A percentile compares a stretch with the other conserved stretches of the same genome.
Conservation (phyloP, 53 echinoderm and acorn worm genomes). For the Temnopleurus reevesii region DNA sequence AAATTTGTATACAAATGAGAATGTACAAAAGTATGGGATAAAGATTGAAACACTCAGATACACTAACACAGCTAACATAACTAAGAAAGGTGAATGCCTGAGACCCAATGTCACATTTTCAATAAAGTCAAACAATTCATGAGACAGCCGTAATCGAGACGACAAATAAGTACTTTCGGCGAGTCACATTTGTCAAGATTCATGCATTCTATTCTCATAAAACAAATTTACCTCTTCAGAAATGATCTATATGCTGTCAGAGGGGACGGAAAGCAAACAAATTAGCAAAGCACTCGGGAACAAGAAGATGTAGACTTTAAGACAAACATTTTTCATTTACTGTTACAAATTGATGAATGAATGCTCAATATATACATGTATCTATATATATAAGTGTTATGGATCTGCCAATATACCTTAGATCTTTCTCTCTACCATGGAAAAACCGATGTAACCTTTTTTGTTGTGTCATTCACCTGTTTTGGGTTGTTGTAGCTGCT, state of each 20-base stretch:
- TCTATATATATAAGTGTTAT: background rate
- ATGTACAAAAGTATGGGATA: too few relatives aligned
- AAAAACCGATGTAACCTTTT: too few relatives aligned
- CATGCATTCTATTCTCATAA: background rate
- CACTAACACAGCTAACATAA: too few relatives aligned
- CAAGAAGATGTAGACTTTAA: background rate
- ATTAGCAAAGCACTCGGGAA: background rate
- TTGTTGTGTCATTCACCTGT: too few relatives aligned
- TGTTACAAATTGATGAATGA: background rate
- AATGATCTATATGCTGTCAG: background rate
- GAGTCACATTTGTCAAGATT: background rate
- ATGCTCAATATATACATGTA: background rate
- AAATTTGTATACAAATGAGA: too few relatives aligned
- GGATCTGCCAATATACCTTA: background rate
- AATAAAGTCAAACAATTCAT: background rate
- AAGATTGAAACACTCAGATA: too few relatives aligned
- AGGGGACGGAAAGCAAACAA: background rate
- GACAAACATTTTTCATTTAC: background rate
- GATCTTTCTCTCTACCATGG: background rate
- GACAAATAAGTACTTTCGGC: background rate
- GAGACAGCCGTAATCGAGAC: background rate
- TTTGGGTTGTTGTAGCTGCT: too few relatives aligned
- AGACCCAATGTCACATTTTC: too few relatives aligned
- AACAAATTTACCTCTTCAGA: background rate
- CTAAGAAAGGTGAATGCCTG: too few relatives aligned